phyloP scores from a whole-genome alignment of 2,888 invertebrate species.

The Apodemia hepburni region DNA sequence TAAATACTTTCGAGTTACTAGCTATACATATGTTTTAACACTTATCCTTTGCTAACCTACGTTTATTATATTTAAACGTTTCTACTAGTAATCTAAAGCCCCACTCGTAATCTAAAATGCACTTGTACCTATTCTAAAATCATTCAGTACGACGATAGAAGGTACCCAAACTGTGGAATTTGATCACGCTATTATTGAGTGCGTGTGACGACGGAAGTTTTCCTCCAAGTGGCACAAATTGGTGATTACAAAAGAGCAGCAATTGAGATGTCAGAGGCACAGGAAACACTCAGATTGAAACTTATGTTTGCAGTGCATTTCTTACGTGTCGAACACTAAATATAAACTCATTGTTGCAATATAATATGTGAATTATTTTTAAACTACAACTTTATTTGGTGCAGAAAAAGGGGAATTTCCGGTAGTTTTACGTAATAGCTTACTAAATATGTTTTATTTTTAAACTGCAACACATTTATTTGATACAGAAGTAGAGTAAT shows the following conservation, averaged over 20 bases:
- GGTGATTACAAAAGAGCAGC: slow-evolving; percentile 78
- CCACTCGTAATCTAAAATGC: background rate
- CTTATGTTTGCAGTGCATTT: slow-evolving; percentile 54
- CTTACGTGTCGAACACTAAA: slow-evolving; percentile 19
- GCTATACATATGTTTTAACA: too few relatives aligned
- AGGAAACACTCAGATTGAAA: slow-evolving; percentile 72
- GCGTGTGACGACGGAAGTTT: slow-evolving; percentile 54
- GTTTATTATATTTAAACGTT: too few relatives aligned
- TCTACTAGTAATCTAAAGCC: background rate
- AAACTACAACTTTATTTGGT: background rate
- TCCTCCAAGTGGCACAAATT: slow-evolving; percentile 66
- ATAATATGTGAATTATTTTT: background rate
- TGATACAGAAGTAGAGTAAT: too few relatives aligned
- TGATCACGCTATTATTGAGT: slow-evolving; percentile 65
- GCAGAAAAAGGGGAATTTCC: too few relatives aligned
- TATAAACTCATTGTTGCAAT: slow-evolving; percentile 5
- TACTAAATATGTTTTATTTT: too few relatives aligned
- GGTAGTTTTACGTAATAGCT: too few relatives aligned
- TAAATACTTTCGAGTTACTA: too few relatives aligned
- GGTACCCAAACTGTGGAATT: slow-evolving; percentile 41
- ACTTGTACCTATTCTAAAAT: background rate
- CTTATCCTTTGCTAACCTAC: too few relatives aligned
- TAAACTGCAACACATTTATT: too few relatives aligned
- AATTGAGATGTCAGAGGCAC: slow-evolving; percentile 72
- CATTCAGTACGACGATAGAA: background rate